Evolutionary conservation across 2,888 invertebrate species (phyloP).

Genomic region (Cinara cedri): DNA sequence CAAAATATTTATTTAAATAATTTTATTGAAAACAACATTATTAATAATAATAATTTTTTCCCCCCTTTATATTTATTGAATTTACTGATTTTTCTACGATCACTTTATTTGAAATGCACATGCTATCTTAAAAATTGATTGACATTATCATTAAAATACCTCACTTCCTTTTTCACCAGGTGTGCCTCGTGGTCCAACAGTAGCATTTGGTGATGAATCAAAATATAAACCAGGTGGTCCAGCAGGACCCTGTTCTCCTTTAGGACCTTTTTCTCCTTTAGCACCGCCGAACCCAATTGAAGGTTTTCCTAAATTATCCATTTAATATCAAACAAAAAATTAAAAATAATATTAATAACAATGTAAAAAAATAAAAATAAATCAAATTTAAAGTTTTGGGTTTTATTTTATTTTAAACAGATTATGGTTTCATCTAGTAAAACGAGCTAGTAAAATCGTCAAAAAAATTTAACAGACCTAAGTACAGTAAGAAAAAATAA

Average conservation of each 20-base stretch:
- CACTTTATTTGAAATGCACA: too few relatives aligned
- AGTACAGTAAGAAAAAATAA: too few relatives aligned
- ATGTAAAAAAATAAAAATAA: neutral
- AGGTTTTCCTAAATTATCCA: conserved; percentile 58
- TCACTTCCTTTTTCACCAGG: conserved; percentile 61
- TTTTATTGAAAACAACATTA: too few relatives aligned
- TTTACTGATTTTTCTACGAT: too few relatives aligned
- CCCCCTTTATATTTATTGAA: too few relatives aligned
- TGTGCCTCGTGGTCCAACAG: conserved; percentile 61
- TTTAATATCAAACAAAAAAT: neutral
- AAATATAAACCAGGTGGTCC: conserved; percentile 69
- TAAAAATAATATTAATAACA: too few relatives aligned
- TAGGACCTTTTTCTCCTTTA: conserved; percentile 71
- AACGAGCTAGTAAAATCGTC: too few relatives aligned
- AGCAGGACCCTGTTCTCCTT: conserved; percentile 70
- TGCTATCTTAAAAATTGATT: too few relatives aligned
- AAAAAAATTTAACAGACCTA: too few relatives aligned
- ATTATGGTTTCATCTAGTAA: too few relatives aligned
- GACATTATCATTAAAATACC: conserved; percentile 55
- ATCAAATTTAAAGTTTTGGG: neutral
- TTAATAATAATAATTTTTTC: too few relatives aligned
- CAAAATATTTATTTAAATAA: neutral
- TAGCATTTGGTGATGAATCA: conserved; percentile 60
- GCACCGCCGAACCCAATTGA: conserved; percentile 70
- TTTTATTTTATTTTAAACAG: neutral